Evolutionary conservation across 2,888 invertebrate species (phyloP).

Genomic region (Arctia plantaginis): DNA sequence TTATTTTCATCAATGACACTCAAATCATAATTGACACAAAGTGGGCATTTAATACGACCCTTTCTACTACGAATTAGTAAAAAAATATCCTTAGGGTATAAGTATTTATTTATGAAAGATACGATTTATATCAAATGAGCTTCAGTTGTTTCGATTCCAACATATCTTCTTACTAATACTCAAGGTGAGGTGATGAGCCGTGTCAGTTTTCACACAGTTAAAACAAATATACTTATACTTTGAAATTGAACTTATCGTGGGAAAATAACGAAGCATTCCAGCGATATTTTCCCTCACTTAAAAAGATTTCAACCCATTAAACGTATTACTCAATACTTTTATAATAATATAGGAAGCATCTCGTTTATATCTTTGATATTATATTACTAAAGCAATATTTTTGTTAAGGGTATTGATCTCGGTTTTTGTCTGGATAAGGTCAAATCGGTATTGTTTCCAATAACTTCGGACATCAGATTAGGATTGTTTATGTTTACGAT

Average conservation of each 20-base stretch:
- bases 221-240: background rate
- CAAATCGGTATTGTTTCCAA: background rate
- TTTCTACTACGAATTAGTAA: no score
- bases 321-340: background rate
- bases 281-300: background rate
- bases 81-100: no score
- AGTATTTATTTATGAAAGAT: no score
- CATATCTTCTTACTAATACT: background rate
- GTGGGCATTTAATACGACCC: no score
- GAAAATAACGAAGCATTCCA: background rate
- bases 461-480: slow-evolving; percentile 3
- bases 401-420: background rate
- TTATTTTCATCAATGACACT: no score
- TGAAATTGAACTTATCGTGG: background rate
- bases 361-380: background rate
- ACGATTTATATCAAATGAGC: no score
- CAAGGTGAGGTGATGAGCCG: no score
- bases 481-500: background rate
- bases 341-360: background rate
- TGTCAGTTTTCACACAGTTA: background rate
- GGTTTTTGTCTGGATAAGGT: slow-evolving; percentile 3
- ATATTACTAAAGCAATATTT: background rate
- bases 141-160: no score
- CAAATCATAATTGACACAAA: no score
- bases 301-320: background rate